A percentile compares a stretch with the other conserved stretches of the same genome.
Evolutionary conservation across 2,113 vertebrate species (phyloP).

Genomic region (Rhombomys opimus): DNA sequence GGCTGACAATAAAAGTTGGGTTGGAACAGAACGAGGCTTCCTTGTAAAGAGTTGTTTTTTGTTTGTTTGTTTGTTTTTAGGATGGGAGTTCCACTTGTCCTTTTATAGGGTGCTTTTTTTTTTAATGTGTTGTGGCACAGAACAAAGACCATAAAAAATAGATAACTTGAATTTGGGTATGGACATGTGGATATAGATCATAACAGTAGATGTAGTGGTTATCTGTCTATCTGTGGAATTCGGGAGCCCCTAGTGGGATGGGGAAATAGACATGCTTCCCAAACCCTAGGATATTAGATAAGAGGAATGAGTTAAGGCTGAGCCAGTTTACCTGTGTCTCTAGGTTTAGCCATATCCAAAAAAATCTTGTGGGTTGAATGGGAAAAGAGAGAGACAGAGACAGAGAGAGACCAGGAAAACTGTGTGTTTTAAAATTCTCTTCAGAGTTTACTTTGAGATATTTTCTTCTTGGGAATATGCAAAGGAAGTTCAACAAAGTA

Average conservation of each 20-base stretch:
- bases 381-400: background rate
- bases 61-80: background rate
- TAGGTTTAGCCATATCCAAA: background rate
- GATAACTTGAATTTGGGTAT: background rate
- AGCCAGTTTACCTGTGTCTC: background rate
- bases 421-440: conserved; percentile 12
- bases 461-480: conserved; percentile 33
- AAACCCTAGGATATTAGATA: background rate
- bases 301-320: background rate
- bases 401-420: background rate
- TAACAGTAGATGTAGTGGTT: background rate
- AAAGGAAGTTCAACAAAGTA: conserved; percentile 34
- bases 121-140: background rate
- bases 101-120: background rate
- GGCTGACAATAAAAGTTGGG: background rate
- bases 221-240: background rate
- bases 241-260: too few relatives aligned
- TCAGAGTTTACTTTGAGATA: background rate
- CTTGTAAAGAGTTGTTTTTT: background rate
- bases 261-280: background rate
- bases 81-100: background rate
- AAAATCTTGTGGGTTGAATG: background rate
- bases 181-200: too few relatives aligned
- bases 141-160: background rate
- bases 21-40: background rate